Conservation (phyloP, 2,797 vertebrate genomes). For the Notolabrus celidotus region DNA sequence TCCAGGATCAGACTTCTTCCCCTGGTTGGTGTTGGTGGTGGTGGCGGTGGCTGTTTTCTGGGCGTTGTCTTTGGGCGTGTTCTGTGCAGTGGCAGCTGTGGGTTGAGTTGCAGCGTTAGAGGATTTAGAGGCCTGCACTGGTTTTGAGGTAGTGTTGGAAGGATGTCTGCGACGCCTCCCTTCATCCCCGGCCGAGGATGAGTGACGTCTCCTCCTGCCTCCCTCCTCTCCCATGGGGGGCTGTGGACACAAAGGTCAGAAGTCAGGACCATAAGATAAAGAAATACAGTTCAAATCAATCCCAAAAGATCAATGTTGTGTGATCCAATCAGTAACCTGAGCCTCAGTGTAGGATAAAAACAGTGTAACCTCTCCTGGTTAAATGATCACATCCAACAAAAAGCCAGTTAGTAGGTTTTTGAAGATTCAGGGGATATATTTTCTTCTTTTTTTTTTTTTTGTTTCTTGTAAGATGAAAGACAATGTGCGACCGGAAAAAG, state of each 20-base stretch:
- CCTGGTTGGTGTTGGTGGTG: slow-evolving; percentile 22
- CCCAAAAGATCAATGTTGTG: not conserved
- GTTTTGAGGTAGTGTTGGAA: slow-evolving; percentile 81
- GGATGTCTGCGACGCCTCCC: slow-evolving; percentile 81
- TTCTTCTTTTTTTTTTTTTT: too few species aligned
- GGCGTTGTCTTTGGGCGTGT: slow-evolving; percentile 67
- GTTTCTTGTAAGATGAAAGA: too few species aligned
- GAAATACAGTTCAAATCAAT: not conserved
- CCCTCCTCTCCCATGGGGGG: slow-evolving; percentile 91
- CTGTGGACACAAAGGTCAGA: slow-evolving; percentile 75
- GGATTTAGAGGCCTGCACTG: slow-evolving; percentile 67
- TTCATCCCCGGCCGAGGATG: slow-evolving; percentile 85
- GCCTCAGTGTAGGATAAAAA: too few species aligned
- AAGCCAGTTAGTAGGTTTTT: too few species aligned
- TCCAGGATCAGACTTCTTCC: slow-evolving; percentile 67
- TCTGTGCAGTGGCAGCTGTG: slow-evolving; percentile 39
- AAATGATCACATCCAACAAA: too few species aligned
- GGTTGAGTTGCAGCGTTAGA: slow-evolving; percentile 59
- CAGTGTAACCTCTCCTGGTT: too few species aligned
- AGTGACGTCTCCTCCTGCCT: slow-evolving; percentile 85
- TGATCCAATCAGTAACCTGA: not conserved
- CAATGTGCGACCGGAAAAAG: too few species aligned
- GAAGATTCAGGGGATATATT: too few species aligned
- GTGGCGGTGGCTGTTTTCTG: slow-evolving; percentile 12
- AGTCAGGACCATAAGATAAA: not conserved